phyloP scores from a whole-genome alignment of 2,888 invertebrate genomes.

The Lasioglossum malachurum region DNA sequence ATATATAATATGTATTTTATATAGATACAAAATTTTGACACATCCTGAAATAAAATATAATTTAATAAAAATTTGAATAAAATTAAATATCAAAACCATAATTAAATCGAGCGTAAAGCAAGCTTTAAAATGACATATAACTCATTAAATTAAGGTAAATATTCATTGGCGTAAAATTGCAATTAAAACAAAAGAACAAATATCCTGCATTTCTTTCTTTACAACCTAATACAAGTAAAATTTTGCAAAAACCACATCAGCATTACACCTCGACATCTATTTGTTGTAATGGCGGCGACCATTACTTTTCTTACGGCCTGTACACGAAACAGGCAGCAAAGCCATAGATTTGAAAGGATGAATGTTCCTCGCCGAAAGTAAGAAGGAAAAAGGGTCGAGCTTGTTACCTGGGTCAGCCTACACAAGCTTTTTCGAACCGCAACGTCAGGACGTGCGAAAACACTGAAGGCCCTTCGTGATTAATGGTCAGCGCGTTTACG shows the following conservation, averaged over 20 bases:
- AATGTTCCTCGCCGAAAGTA: background rate
- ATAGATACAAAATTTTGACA: too few relatives aligned
- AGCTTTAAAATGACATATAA: too few relatives aligned
- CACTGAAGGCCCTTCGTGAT: slow-evolving; percentile 24
- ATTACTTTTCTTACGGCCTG: background rate
- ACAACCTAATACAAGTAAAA: background rate
- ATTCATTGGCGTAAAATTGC: too few relatives aligned
- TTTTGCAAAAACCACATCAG: background rate
- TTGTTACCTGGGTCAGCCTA: slow-evolving; percentile 7
- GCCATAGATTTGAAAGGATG: slow-evolving; percentile 1
- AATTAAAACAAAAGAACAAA: too few relatives aligned
- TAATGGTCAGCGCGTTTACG: slow-evolving; percentile 23
- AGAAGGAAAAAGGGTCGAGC: background rate
- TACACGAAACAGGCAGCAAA: background rate
- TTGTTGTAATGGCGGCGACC: background rate
- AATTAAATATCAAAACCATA: too few relatives aligned
- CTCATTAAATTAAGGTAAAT: too few relatives aligned
- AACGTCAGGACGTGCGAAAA: slow-evolving; percentile 19
- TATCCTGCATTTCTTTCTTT: too few relatives aligned
- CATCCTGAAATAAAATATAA: too few relatives aligned
- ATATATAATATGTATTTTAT: too few relatives aligned
- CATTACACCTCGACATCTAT: background rate
- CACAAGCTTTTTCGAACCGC: slow-evolving; percentile 21
- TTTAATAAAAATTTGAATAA: too few relatives aligned
- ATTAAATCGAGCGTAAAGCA: too few relatives aligned